phyloP scores from a whole-genome alignment of 1,140 invertebrate genomes.

The Trialeurodes vaporariorum region DNA sequence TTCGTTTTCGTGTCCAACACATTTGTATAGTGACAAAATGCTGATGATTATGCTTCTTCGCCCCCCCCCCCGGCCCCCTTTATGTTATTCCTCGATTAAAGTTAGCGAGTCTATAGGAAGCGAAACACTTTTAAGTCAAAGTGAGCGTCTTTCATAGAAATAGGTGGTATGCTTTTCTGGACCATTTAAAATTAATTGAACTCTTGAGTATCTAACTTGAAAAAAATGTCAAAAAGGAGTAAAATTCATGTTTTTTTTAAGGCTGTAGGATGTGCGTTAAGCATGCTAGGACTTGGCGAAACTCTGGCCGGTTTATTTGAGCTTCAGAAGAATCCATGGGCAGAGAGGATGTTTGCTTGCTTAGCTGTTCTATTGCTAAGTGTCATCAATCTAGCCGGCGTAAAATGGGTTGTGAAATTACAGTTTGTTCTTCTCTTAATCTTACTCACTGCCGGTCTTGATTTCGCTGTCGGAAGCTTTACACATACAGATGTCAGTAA shows the following conservation, averaged over 20 bases:
- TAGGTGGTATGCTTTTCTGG: no score
- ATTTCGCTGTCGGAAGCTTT: slow-evolving; percentile 82
- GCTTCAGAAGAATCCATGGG: slow-evolving; percentile 55
- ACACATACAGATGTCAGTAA: slow-evolving; percentile 52
- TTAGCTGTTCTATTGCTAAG: slow-evolving; percentile 68
- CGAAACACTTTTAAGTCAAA: no score
- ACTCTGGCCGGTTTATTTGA: slow-evolving; percentile 76
- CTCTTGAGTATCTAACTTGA: no score
- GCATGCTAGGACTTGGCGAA: slow-evolving; percentile 91
- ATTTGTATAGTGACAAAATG: no score
- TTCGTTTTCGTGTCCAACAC: no score
- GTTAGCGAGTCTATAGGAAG: no score
- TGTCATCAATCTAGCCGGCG: slow-evolving; percentile 79
- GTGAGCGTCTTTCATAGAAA: no score
- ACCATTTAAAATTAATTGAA: no score
- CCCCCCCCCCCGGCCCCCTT: no score
- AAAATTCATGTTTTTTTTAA: slow-evolving; percentile 40
- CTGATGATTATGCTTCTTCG: no score
- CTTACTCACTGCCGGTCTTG: slow-evolving; percentile 69
- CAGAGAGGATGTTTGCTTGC: slow-evolving; percentile 66
- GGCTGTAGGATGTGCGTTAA: slow-evolving; percentile 89
- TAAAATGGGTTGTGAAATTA: slow-evolving; percentile 86
- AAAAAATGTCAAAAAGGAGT: no score
- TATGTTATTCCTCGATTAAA: no score
- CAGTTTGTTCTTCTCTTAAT: slow-evolving; percentile 76